Base-by-base conservation (phyloP, 2,113 vertebrate genomes). In the Struthio camelus region DNA sequence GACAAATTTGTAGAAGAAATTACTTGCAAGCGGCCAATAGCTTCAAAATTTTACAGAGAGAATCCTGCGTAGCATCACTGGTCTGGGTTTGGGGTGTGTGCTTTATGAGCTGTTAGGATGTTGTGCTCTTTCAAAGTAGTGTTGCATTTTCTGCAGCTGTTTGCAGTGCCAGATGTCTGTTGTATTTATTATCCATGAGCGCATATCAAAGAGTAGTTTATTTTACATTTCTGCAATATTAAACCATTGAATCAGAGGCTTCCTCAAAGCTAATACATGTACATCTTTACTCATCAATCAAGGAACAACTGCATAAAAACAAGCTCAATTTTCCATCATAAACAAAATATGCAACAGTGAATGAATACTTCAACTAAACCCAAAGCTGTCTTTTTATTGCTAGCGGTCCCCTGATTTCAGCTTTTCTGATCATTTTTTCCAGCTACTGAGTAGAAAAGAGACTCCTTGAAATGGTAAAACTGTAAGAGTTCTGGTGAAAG, bases 11-110 rank as follows among this genome's bases (percentile, higher is more conserved):
- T 22, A 28, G n/a, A 53, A 72, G n/a, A 50, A 46, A 72, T 20
- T 87, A 17, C 8, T 73, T 88, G 40, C 54, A 34, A 25, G 36
- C n/a, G 48, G 19, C 56, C 53, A 20, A 28, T n/a, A 65, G 32
- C 51, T 85, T 87, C 66, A 76, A 58, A 17, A 1, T 16, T 66
- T 89, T n/a, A 7, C 10, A 42, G 56, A 12, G 2, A 4, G 6
- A 32, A 5, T 67, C 5, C 27, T 38, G 1, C 0, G 5, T 32
- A 34, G 36, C 54, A 15, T 3, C 5, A 2, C 40, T 50, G 18
- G 32, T 66, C 15, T 62, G n/a, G 56, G 17, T 19, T 34, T 19
- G 56, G 5, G 10, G 54, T 30, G 5, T 17, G 18, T 56, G 56
- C 56, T 58, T 32, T 32, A 16, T 32, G 32, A 14, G 1, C 13